Conservation (phyloP, 1,140 invertebrate genomes). For the Plectus sambesii region DNA sequence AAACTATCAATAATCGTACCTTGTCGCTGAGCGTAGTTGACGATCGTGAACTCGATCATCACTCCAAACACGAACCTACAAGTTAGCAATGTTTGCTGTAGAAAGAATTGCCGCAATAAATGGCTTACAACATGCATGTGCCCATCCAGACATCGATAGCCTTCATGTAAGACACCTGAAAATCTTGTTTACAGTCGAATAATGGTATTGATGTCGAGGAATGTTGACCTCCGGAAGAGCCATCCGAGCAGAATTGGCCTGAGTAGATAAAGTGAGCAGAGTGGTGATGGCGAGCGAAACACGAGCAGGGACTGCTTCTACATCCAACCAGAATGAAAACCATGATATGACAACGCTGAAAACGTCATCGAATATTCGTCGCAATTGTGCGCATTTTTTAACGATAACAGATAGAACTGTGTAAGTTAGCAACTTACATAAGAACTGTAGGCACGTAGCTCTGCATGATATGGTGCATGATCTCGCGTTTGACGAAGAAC, state of each 20-base stretch:
- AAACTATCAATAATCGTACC: too few relatives aligned
- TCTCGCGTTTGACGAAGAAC: conserved; percentile 71
- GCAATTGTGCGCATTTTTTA: too few relatives aligned
- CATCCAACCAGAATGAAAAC: conserved; percentile 61
- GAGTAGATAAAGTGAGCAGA: conserved; percentile 46
- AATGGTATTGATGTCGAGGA: conserved; percentile 25
- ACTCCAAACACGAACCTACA: conserved; percentile 30
- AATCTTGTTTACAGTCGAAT: too few relatives aligned
- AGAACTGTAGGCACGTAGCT: conserved; percentile 71
- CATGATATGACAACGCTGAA: conserved; percentile 71
- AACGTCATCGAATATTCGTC: too few relatives aligned
- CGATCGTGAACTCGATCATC: conserved; percentile 35
- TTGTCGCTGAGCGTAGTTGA: conserved; percentile 31
- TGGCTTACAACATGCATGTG: conserved; percentile 50
- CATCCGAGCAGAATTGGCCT: conserved; percentile 33
- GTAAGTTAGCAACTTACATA: too few relatives aligned
- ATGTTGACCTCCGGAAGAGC: conserved; percentile 27
- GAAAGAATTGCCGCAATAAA: not conserved
- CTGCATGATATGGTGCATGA: conserved; percentile 72
- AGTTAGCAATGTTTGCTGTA: not conserved
- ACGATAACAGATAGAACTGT: too few relatives aligned
- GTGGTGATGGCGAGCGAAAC: conserved; percentile 70
- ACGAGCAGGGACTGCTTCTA: conserved; percentile 66
- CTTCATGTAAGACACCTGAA: conserved; percentile 48
- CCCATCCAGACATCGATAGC: conserved; percentile 54